phyloP scores from a whole-genome alignment of 2,888 invertebrate species.

The Polymixis lichenea region DNA sequence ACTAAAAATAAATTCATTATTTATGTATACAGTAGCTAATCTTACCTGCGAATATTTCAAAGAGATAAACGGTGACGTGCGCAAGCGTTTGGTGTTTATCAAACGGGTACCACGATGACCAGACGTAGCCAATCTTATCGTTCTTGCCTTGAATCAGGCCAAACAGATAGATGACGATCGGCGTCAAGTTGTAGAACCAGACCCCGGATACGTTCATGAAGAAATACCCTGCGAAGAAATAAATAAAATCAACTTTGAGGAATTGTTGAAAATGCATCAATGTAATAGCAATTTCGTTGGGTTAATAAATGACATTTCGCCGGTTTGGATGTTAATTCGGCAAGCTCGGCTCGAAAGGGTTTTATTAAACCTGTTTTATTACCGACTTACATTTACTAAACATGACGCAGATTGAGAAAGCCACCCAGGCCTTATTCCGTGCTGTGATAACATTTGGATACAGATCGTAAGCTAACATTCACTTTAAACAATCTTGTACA shows the following conservation, averaged over 20 bases:
- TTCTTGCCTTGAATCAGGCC: conserved; percentile 73
- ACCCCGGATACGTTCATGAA: conserved; percentile 80
- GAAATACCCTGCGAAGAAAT: conserved; percentile 81
- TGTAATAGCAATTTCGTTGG: background rate
- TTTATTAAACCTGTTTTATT: conserved; percentile 40
- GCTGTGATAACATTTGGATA: conserved; percentile 4
- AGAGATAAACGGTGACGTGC: conserved; percentile 83
- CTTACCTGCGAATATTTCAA: conserved; percentile 85
- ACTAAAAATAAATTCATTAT: conserved; percentile 45
- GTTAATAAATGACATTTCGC: background rate
- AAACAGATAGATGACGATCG: conserved; percentile 80
- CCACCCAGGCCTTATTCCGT: background rate
- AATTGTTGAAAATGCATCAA: background rate
- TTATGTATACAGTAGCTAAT: conserved; percentile 33
- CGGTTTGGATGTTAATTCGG: conserved; percentile 14
- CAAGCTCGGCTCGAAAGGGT: background rate
- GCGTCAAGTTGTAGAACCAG: conserved; percentile 86
- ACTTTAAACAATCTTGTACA: conserved; percentile 4
- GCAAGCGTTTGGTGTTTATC: conserved; percentile 81
- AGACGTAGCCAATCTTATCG: conserved; percentile 80
- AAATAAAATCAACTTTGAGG: background rate
- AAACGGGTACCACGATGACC: conserved; percentile 88
- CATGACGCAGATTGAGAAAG: conserved; percentile 36
- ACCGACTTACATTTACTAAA: background rate
- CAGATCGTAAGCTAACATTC: conserved; percentile 8